Evolutionary conservation across 2,797 vertebrate species (phyloP), one percentile per base, ranked within the genome.

Genomic region (Novumbra hubbsi): DNA sequence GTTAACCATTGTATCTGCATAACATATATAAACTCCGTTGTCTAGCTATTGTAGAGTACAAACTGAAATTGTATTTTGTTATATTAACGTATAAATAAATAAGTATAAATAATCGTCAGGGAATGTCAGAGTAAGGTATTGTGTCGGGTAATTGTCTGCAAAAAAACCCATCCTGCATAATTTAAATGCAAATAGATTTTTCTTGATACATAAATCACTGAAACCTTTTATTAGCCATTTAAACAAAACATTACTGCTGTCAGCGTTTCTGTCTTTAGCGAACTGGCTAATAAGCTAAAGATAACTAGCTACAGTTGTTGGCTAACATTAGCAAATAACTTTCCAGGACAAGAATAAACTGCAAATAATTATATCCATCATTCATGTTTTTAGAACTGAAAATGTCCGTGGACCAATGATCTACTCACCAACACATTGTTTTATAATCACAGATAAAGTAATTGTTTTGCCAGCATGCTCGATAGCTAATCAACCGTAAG

Each of bases 381-480:
- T 60, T 17, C 32, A 28, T 16, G 3, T 32, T 32, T 5, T 65
- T 14, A 16, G 4, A 65, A 8, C 16, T 65, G 32, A 19, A 12
- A 24, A 17, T 2, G 27, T 65, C 34, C 19, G 28, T 17, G 11
- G 63, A 19, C 17, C 63, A 19, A 17, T 19, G 1, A 17, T 28
- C 63, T 34, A 32, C 63, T 65, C 28, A 65, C 63, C 63, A 3
- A 30, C 4, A 65, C 63, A 65, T 65, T 65, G 30, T 30, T 34
- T 28, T 14, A 11, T 45, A 1, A 32, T 28, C 16, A 64, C 63
- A 65, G 16, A 65, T 19, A 7, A 15, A 65, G 63, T 65, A 17
- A 19, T 76, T 80, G 75, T 68, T 71, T 74, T 8, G 66, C 19
- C 79, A 71, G 63, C 84, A 87, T 84, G 63, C 79, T 81, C 41